Evolutionary conservation across 2,888 invertebrate species (phyloP).

Genomic region (Amiota minor): DNA sequence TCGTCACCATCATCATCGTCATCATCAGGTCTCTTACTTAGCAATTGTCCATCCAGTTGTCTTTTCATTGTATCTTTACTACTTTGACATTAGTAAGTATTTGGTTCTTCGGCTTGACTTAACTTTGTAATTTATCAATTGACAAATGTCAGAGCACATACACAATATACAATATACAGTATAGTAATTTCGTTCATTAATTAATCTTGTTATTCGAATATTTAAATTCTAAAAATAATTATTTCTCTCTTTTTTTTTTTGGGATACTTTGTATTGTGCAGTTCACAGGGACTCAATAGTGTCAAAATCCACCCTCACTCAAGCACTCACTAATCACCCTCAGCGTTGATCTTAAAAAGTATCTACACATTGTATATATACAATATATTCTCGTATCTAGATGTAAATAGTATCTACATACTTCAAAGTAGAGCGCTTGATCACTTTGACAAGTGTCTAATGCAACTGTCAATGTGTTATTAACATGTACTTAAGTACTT

Average conservation of each 20-base stretch:
- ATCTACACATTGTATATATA: too few species aligned
- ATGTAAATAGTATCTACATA: too few species aligned
- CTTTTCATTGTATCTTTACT: neutral
- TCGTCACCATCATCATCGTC: too few species aligned
- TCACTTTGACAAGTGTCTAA: conserved; percentile 9
- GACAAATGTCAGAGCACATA: neutral
- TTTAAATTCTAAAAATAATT: conserved; percentile 14
- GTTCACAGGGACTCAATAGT: too few species aligned
- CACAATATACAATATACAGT: too few species aligned
- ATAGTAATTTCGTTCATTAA: too few species aligned
- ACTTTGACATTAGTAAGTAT: neutral
- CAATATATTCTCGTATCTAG: too few species aligned
- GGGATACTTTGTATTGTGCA: too few species aligned
- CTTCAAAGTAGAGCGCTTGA: neutral
- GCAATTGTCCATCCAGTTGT: neutral
- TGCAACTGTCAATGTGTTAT: conserved; percentile 9
- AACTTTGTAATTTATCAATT: conserved; percentile 10
- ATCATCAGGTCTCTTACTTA: too few species aligned
- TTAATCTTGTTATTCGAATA: neutral
- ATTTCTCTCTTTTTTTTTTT: neutral
- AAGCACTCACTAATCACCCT: too few species aligned
- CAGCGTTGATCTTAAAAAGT: too few species aligned
- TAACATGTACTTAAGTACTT: conserved; percentile 8
- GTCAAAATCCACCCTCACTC: too few species aligned
- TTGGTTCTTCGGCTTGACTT: neutral